Evolutionary conservation across 1,140 invertebrate species (phyloP).

Genomic region (Platorchestia sp.): DNA sequence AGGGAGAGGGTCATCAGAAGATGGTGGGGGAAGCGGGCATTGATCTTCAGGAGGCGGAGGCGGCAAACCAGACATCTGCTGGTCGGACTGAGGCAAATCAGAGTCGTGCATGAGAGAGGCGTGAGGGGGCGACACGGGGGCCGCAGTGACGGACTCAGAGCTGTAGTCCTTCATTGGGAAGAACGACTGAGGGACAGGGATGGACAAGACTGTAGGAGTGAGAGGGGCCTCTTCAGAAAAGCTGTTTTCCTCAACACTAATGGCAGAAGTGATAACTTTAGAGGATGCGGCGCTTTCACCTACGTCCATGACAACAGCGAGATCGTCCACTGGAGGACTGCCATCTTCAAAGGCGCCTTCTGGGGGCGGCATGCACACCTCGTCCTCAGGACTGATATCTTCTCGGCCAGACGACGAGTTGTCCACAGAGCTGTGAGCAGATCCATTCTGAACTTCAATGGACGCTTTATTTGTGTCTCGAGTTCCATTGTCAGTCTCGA

Average conservation of each 20-base stretch:
- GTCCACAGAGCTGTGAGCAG: conserved; percentile 41
- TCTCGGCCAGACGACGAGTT: conserved; percentile 23
- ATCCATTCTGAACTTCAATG: conserved; percentile 35
- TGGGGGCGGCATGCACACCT: conserved; percentile 33
- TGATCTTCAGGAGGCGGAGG: conserved; percentile 43
- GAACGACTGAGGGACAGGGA: conserved; percentile 38
- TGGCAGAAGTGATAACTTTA: not conserved
- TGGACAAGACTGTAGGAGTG: conserved; percentile 19
- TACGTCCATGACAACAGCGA: not conserved
- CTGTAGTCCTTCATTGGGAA: not conserved
- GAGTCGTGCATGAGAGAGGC: conserved; percentile 1
- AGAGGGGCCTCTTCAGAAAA: conserved; percentile 2
- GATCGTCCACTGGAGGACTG: not conserved
- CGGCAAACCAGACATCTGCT: conserved; percentile 55
- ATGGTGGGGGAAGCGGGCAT: not conserved
- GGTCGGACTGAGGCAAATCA: conserved; percentile 7
- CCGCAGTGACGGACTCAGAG: not conserved
- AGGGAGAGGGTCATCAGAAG: conserved; percentile 58
- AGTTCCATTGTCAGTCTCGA: conserved; percentile 31
- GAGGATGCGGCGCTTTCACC: not conserved
- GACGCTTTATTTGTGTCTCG: conserved; percentile 42
- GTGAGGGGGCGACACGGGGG: conserved; percentile 36
- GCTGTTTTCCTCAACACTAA: conserved; percentile 43
- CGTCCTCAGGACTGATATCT: conserved; percentile 40
- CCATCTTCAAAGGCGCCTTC: conserved; percentile 1